Conservation (phyloP, 2,888 invertebrate species). For the Drosophila colorata region DNA sequence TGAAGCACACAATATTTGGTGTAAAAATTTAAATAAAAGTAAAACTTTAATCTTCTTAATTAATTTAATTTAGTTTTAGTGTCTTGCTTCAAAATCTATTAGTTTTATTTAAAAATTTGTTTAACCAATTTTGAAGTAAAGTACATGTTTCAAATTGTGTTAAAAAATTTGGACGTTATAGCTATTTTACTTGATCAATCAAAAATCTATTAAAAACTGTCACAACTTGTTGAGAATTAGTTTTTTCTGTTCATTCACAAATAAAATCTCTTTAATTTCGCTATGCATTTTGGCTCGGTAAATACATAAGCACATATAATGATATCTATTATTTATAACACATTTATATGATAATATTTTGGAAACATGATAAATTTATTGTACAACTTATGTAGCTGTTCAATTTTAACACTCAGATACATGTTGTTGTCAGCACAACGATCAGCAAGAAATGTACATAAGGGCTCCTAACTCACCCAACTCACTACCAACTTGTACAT, state of each 20-base stretch:
- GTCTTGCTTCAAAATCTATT: too few species aligned
- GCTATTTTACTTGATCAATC: neutral
- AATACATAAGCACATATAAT: constrained; percentile 20
- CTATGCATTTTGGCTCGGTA: constrained; percentile 8
- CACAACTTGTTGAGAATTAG: constrained; percentile 23
- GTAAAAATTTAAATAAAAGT: too few species aligned
- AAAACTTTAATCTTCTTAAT: too few species aligned
- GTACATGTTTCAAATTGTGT: too few species aligned
- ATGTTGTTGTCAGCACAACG: neutral
- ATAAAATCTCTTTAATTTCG: neutral
- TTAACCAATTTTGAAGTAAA: too few species aligned
- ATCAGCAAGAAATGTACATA: constrained; percentile 7
- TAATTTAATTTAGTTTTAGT: too few species aligned
- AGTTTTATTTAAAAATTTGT: too few species aligned
- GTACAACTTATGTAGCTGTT: constrained; percentile 9
- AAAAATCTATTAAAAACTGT: neutral
- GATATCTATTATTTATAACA: constrained; percentile 19
- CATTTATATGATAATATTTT: constrained; percentile 25
- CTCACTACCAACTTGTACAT: constrained; percentile 6
- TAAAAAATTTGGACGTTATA: constrained; percentile 6
- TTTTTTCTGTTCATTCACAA: neutral
- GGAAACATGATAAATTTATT: constrained; percentile 25
- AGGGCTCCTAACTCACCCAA: constrained; percentile 1
- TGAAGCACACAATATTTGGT: too few species aligned
- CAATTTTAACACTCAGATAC: constrained; percentile 33